Evolutionary conservation across 2,888 invertebrate genomes (phyloP), one percentile per base, ranked within the genome.

Genomic region (Choristoneura rosaceana): DNA sequence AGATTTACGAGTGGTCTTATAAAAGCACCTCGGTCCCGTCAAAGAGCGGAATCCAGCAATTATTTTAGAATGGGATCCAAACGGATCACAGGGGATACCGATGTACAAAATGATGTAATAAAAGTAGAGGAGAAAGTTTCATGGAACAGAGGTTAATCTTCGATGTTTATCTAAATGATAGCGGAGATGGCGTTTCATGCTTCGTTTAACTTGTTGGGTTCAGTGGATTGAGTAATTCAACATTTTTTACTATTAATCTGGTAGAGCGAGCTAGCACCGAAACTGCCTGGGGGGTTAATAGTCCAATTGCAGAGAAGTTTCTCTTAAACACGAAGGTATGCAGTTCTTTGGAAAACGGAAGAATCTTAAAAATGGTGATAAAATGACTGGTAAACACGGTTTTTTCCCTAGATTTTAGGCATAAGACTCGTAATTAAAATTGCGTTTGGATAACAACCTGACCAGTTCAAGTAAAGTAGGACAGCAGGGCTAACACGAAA

Each of bases 1-100:
- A 91, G 89, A 92, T 91, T 90, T 92, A 91, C 87, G 85, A 82
- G 85, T 84, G 79, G 84, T 83, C 82, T 84, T 84, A 79, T 81
- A 80, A 76, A 79, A 78, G 74, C 78, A 75, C 80, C 74, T 81
- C 82, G 82, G 82, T 80, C 80, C 74, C 75, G 75, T 75, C 73
- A 69, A 75, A 81, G 79, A 69, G 74, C 82, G 73, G 83, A 79
- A 79, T 82, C 86, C 84, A 83, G 83, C 83, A 88, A 90, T 90
- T 89, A 90, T 84, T 84, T 81, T 77, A 80, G 80, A 85, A 85
- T 82, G 82, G 82, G 82, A 81, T 80, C 79, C 79, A 76, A 77
- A 77, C 76, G 78, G 78, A 79, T 79, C 77, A 81, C 82, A 77
- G 73, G 79, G 82, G 78, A 82, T 76, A 76, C 77, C 77, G 78